Base-by-base conservation (phyloP, 2,797 vertebrate species). In the Mus minutoides region DNA sequence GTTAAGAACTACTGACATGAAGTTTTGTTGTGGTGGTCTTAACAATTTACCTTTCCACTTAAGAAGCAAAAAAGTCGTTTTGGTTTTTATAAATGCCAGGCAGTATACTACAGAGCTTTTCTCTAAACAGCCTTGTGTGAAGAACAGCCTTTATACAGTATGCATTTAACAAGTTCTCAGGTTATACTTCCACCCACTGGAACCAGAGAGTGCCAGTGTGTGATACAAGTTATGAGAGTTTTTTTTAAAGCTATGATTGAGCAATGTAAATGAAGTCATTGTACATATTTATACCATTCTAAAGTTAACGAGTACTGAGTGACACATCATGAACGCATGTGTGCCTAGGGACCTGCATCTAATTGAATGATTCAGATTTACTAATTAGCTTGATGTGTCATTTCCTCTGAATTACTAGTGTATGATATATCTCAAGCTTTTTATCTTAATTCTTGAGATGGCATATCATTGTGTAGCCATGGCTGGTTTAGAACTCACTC, bases 371-470 rank as follows among this genome's bases (percentile, higher is more conserved):
- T 78, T 93, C 60, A 83, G 52, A 88, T 78, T 77, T 91, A 62
- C 52, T 77, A 82, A 76, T 19, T 37, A 62, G 71, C 46, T 58
- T 26, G n/a, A 52, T 92, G 6, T 79, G 52, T 94, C 29, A 75
- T 91, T 78, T 91, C 67, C 31, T 73, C 91, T 88, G 26, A 78
- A 71, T 71, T 87, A 87, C 49, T 71, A 71, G 49, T 71, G 8
- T 29, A 87, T 87, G 46, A 67, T 71, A 21, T 85, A 6, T 54
- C 49, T 40, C 29, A 31, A n/a, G 3, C 46, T 34, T 6, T 86
- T 64, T 64, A 49, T 85, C 67, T 85, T 85, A 85, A n/a, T 67
- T 46, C 82, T 85, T 52, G 43, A 85, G 62, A 67, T 85, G 43
- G 12, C 6, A 49, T 67, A 31, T 85, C 43, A 85, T 31, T 67